Evolutionary conservation across 2,797 vertebrate species (phyloP), one percentile per base, ranked within the genome.

Genomic region (Tauraco hartlaubi): DNA sequence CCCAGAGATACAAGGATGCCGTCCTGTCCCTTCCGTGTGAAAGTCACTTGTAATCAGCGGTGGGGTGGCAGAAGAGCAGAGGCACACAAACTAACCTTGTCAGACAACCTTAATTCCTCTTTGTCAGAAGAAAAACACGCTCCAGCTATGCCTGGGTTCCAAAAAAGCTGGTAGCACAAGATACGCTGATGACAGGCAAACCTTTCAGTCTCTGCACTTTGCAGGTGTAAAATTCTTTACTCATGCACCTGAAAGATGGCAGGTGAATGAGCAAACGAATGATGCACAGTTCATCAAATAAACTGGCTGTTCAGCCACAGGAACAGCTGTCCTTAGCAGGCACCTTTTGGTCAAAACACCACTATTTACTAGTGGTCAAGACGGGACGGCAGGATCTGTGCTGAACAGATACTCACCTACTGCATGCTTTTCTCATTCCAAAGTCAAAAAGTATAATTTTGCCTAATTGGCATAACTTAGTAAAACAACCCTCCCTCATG

Each of bases 351-450:
- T 25, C 49, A 56, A 31, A 62, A 33, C 14, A 23, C 6, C 0
- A 1, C 41, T n/a, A 3, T 33, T 75, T 56, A 5, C 9, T 8
- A 31, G 28, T 12, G 2, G 1, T 9, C 4, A 76, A 56, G 63
- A 39, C 2, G 26, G 41, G 37, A 31, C 1, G 2, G 49, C 26
- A 69, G 63, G 37, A 64, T 26, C n/a, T 11, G 1, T 2, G 21
- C 63, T 49, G 31, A 67, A 48, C 59, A 35, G 35, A 46, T 19
- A 28, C 33, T 15, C 29, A 49, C 5, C 61, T 25, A 26, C 46
- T 15, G 12, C 18, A 22, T 41, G 20, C 15, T 55, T 4, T 54
- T 55, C 51, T 69, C 73, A n/a, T n/a, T 19, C 41, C 25, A 12
- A 31, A 52, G 17, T 3, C 2, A 1, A 21, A 23, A 62, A 37